Base-by-base conservation (phyloP, 2,888 invertebrate genomes). In the Tetragonula carbonaria region DNA sequence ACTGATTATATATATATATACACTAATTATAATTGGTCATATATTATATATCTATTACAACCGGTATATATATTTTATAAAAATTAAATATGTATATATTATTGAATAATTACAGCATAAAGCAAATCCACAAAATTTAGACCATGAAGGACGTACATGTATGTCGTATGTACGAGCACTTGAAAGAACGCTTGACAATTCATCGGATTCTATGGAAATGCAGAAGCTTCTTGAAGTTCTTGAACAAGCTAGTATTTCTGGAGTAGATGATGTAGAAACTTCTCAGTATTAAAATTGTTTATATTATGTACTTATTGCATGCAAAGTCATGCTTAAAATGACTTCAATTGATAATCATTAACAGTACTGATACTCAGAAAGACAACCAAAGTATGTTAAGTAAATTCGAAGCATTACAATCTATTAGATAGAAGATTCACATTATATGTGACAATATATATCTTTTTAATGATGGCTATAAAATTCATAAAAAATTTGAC, bases 51-150 rank as follows among this genome's bases (percentile, higher is more conserved):
- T 38, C 1, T 38, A 38, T 38, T 8, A 38, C 45, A 45, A 45
- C 8, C 8, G 45, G 6, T 45, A 8, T 45, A 11, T 45, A 45
- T 8, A 45, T 45, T 45, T 62, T 28, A 57, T 63, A 50, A 50
- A 65, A 28, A 74, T 33, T 62, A 33, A 45, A 23, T 65, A 68
- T n/a, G 59, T 62, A 23, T 74, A 67, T 50, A 28, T 74, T 55
- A 72, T 65, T 62, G 5, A 70, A 83, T 75, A 14, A 71, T 95
- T 95, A 23, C 96, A 99, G 99, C 97, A 99, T 95, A 98, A 98
- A 94, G 99, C 98, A 86, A 98, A 98, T 95, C 98, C 98, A 0
- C 97, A 97, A 93, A 97, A 97, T 92, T 96, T 98, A 70, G 99
- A 99, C 94, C 97, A 97, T 90, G 97, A 98, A 93, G 97, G 97